phyloP scores from a whole-genome alignment of 2,113 vertebrate genomes.

The Charina bottae region DNA sequence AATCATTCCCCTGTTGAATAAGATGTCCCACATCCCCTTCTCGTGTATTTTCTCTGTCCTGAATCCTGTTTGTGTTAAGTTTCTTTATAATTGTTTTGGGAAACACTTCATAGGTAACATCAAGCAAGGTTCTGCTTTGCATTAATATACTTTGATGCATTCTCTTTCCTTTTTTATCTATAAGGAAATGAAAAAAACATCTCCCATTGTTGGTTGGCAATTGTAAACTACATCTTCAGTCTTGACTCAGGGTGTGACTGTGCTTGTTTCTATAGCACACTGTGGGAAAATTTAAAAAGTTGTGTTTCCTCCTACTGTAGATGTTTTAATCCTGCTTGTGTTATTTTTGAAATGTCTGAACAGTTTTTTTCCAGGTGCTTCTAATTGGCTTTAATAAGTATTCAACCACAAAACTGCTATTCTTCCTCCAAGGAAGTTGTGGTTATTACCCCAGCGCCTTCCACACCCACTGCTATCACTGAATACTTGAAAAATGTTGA shows the following conservation, averaged over 20 bases:
- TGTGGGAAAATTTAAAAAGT: background rate
- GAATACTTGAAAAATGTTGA: background rate
- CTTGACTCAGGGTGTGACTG: background rate
- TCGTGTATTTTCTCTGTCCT: background rate
- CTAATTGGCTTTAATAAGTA: slow-evolving; percentile 10
- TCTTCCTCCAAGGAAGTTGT: background rate
- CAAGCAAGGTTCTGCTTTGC: slow-evolving; percentile 14
- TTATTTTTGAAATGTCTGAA: slow-evolving; percentile 5
- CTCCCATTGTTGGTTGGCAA: background rate
- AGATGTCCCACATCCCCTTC: background rate
- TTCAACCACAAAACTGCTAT: background rate
- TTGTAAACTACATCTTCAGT: slow-evolving; percentile 7
- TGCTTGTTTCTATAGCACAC: slow-evolving; percentile 1
- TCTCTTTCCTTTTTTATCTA: slow-evolving; percentile 21
- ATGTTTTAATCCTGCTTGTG: background rate
- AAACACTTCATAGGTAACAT: background rate
- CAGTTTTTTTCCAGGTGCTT: slow-evolving; percentile 8
- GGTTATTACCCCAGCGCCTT: background rate
- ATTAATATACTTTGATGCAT: slow-evolving; percentile 6
- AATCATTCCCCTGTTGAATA: background rate
- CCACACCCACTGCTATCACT: background rate
- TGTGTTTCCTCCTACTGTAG: background rate
- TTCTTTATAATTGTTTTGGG: background rate
- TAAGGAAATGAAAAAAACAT: background rate
- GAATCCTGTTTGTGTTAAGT: background rate